Percentiles rank a stretch among this genome's conserved stretches.
Conservation (phyloP, 2,113 vertebrate genomes). For the Triplophysa dalaica region DNA sequence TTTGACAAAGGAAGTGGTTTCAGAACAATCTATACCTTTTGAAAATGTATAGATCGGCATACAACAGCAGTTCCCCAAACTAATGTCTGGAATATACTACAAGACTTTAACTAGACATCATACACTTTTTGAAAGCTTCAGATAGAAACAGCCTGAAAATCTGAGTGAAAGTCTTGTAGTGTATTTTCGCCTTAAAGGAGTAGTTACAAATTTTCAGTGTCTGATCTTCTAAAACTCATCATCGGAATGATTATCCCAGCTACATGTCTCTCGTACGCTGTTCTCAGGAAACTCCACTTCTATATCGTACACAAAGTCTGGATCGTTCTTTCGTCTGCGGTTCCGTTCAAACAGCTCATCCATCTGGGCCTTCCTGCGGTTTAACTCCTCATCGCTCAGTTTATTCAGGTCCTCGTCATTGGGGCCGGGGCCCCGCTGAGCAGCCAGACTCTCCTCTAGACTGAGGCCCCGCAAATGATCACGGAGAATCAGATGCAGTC, state of each 20-base stretch:
- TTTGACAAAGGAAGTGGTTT: too few relatives aligned
- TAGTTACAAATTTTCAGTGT: not conserved
- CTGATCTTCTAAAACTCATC: conserved; percentile 74
- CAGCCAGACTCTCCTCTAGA: conserved; percentile 72
- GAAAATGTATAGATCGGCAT: not conserved
- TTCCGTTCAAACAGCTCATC: conserved; percentile 90
- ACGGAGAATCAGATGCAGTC: conserved; percentile 79
- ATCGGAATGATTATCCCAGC: conserved; percentile 86
- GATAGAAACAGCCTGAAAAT: too few relatives aligned
- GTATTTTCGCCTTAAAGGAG: too few relatives aligned
- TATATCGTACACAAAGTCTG: conserved; percentile 85
- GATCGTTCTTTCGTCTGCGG: conserved; percentile 82
- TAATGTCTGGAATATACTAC: too few relatives aligned
- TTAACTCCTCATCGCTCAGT: conserved; percentile 84
- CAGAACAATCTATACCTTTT: not conserved
- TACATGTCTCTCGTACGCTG: conserved; percentile 77
- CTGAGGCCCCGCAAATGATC: conserved; percentile 81
- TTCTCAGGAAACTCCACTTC: conserved; percentile 85
- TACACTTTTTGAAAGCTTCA: too few relatives aligned
- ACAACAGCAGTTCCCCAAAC: too few relatives aligned
- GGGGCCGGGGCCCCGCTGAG: conserved; percentile 72
- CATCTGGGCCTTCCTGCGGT: conserved; percentile 88
- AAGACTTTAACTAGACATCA: too few relatives aligned
- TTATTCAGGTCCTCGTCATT: conserved; percentile 91
- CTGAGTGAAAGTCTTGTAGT: too few relatives aligned